Percentiles rank a stretch among this genome's conserved stretches.
These are phyloP conservation scores for Tychaedon coryphoeus DNA, from an alignment of 2,113 vertebrate species.

Conservation along the genomic window DNA sequence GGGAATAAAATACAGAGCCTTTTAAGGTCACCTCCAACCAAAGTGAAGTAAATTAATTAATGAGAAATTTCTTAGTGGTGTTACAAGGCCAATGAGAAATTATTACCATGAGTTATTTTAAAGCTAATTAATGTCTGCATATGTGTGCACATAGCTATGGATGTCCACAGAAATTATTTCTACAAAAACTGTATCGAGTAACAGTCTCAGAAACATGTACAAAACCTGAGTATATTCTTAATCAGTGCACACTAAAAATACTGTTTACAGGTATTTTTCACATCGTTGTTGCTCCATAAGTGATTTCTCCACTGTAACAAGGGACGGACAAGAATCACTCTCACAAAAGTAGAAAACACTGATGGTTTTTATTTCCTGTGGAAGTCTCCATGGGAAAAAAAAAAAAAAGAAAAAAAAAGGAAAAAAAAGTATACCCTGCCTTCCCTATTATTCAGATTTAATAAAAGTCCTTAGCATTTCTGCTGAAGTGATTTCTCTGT, in stretches of 20 bases:
- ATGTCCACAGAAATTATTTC: neutral
- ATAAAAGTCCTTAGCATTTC: neutral
- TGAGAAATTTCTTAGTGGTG: neutral
- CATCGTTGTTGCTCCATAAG: neutral
- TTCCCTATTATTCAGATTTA: neutral
- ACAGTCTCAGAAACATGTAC: neutral
- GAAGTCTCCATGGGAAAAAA: neutral
- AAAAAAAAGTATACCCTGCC: neutral
- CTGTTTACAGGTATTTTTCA: neutral
- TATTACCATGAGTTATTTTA: neutral
- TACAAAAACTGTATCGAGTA: rapidly evolving
- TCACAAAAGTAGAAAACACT: neutral
- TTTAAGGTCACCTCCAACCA: neutral
- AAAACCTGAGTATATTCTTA: neutral
- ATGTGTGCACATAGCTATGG: neutral
- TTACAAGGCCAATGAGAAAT: neutral
- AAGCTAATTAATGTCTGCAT: neutral
- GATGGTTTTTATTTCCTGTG: neutral
- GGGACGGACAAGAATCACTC: neutral
- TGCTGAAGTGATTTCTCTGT: neutral
- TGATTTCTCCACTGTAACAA: neutral
- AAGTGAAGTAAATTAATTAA: neutral
- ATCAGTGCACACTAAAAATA: neutral
- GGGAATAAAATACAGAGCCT: neutral
- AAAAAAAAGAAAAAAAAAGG: neutral